Percentiles rank a stretch among this genome's conserved stretches.
Evolutionary conservation across 1,140 invertebrate genomes (phyloP).

Genomic region (Hesperophylax magnus): DNA sequence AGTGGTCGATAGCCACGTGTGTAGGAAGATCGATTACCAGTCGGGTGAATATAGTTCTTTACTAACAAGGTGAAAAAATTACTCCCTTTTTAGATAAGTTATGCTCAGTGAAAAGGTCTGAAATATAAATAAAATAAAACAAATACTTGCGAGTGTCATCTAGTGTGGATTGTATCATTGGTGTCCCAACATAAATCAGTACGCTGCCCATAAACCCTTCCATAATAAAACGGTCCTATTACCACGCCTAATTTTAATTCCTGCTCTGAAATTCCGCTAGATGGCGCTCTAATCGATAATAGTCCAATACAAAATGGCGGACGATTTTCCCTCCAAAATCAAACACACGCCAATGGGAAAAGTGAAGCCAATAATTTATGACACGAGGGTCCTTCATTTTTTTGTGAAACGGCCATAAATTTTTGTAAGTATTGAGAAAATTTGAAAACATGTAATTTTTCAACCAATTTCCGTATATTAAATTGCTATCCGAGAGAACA

Average conservation of each 20-base stretch:
- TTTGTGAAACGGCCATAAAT: background rate
- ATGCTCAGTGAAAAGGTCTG: too few relatives aligned
- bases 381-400: background rate
- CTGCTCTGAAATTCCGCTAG: background rate
- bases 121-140: too few relatives aligned
- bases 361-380: conserved; percentile 12
- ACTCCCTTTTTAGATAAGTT: too few relatives aligned
- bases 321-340: background rate
- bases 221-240: background rate
- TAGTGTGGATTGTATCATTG: too few relatives aligned
- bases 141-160: too few relatives aligned
- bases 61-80: too few relatives aligned
- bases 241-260: conserved; percentile 6
- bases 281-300: conserved; percentile 1
- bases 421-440: background rate
- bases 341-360: conserved; percentile 9
- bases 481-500: background rate
- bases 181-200: conserved; percentile 5
- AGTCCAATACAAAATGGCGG: conserved; percentile 14
- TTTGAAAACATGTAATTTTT: conserved; percentile 14
- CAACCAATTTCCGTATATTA: background rate
- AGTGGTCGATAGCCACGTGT: too few relatives aligned
- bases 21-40: too few relatives aligned
- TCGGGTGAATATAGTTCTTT: too few relatives aligned
- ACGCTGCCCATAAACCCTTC: background rate